Base-by-base conservation (phyloP, 2,797 vertebrate species). In the Anguilla anguilla region DNA sequence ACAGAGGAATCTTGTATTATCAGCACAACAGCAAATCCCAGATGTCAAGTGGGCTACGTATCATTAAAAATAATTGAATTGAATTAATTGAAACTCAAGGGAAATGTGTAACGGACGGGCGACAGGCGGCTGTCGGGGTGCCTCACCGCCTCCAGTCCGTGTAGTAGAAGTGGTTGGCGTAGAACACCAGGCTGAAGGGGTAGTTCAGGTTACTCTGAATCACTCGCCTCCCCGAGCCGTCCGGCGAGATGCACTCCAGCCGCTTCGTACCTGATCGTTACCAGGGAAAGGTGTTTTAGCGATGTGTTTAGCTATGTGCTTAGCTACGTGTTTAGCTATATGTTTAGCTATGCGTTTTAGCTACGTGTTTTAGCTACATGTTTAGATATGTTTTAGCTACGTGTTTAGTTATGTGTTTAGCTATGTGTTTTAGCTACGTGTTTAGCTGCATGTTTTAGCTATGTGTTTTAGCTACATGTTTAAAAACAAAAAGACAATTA, bases 131-230 rank as follows among this genome's bases (percentile, higher is more conserved):
- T 9, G 49, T 22, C 43, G 19, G 11, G 22, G 9, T 3, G 28
- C 25, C 93, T 93, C 92, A 98, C 99, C 98, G 97, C 92, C 98
- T 97, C 98, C 99, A 99, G 95, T 99, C 99, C 0, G 98, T 98
- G 96, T 97, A 98, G 88, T 98, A 99, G 96, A 98, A 99, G 94
- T 99, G 97, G 88, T 96, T 95, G 90, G 96, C 94, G 0, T 97
- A 97, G 91, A 95, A 97, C 31, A 98, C 91, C 88, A 99, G 94
- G 93, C 97, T 98, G 96, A 99, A 99, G 2, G 99, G 99, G 91
- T 99, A 99, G 94, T 97, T 98, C 92, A 99, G 96, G 91, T 95
- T 96, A 86, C 95, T 93, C 86, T 98, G 97, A 84, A 99, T 87
- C 88, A 97, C 85, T 2, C 90, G 96, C 1, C 98, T 96, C 31